Base-by-base conservation (phyloP, 1,140 invertebrate genomes). In the Musca domestica region DNA sequence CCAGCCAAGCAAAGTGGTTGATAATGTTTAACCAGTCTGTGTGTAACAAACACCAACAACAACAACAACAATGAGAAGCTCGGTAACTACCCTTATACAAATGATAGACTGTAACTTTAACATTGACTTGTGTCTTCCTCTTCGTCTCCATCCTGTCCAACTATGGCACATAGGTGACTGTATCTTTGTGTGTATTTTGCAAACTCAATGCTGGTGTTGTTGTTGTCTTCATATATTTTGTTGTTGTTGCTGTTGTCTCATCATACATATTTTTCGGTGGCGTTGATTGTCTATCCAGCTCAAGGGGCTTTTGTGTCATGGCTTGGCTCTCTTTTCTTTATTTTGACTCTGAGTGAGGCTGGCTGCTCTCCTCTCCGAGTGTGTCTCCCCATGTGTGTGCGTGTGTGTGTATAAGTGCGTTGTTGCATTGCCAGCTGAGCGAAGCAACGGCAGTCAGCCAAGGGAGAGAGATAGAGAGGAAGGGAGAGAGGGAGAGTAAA, bases 21-120 rank as follows among this genome's bases (percentile, higher is more conserved):
- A 77, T 72, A 74, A 75, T 77, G 75, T 77, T 77, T 77, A 75
- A 71, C 74, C 71, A 74, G 75, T 71, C 74, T 64, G 66, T 46
- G 66, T 46, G 30, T 41, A 54, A 68, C 69, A 66, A 56, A 56
- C 67, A 64, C n/a, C 30, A 48, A 30, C 15, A 64, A 52, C 14
- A 69, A 52, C 66, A 67, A 48, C 54, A 69, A 64, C 34, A 70
- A n/a, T 51, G 46, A 67, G 10, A 20, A 54, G 27, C 27, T 4
- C 14, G 23, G 46, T 17, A 64, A 47, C 61, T 34, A 64, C 61
- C 61, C 61, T 47, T 64, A 46, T 64, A 46, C n/a, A 19, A 34
- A 19, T 64, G 30, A 47, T 64, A 41, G 61, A 47, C 30, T 64
- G 27, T 64, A 47, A 41, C 61, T 46, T 64, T 64, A 19, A 41